Conservation (phyloP, 37 sponge, comb jelly and placozoan species). For the Theonella swinhoei region DNA sequence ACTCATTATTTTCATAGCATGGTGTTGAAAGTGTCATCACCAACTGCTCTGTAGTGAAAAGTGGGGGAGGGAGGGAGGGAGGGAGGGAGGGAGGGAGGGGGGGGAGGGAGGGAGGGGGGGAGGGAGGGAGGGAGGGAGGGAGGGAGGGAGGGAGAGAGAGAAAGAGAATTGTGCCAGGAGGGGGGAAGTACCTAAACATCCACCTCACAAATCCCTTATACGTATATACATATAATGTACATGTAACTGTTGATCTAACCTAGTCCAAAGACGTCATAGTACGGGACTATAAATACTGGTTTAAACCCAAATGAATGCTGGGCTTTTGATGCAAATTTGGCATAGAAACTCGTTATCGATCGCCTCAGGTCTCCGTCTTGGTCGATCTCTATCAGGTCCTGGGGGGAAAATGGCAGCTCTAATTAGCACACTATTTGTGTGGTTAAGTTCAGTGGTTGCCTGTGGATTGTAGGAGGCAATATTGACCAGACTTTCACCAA, state of each 20-base stretch:
- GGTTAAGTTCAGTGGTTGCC: too few species aligned
- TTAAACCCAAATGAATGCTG: not conserved
- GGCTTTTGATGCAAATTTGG: not conserved
- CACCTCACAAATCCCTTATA: too few species aligned
- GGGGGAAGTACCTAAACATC: too few species aligned
- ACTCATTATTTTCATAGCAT: not conserved
- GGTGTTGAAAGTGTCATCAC: slow-evolving; percentile 16
- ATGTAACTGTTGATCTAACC: slow-evolving; percentile 10
- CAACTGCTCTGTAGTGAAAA: slow-evolving; percentile 34
- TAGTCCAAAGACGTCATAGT: slow-evolving; percentile 45
- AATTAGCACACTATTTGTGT: too few species aligned
- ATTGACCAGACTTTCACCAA: too few species aligned
- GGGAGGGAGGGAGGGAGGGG: not conserved
- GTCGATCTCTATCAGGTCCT: too few species aligned
- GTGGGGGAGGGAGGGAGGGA: not conserved
- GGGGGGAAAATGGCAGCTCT: slow-evolving; percentile 10
- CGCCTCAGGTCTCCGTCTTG: not conserved
- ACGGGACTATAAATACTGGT: slow-evolving; percentile 24
- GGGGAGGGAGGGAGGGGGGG: not conserved
- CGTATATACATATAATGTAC: not conserved
- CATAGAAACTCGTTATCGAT: not conserved
- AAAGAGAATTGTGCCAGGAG: too few species aligned
- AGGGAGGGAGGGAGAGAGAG: not conserved
- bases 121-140: slow-evolving; percentile 13
- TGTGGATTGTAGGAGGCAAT: too few species aligned